A percentile compares a stretch with the other conserved stretches of the same genome.
Evolutionary conservation across 1,140 invertebrate species (phyloP).

Genomic region (Pogonomyrmex californicus): DNA sequence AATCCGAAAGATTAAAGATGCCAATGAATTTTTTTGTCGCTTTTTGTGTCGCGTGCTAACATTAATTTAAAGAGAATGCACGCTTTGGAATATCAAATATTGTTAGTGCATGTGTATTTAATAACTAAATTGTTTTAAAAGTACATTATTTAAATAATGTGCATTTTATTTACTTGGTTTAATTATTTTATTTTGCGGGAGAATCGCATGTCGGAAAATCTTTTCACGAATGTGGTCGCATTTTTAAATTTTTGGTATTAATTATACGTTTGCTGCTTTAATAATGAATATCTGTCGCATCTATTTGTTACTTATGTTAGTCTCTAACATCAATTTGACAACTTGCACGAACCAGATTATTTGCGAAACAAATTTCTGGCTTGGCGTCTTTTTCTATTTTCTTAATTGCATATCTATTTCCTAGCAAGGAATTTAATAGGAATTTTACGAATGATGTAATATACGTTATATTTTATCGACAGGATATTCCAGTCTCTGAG

Average conservation of each 20-base stretch:
- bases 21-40: constrained; percentile 14
- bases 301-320: background rate
- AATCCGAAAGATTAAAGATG: no score
- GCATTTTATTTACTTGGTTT: background rate
- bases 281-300: background rate
- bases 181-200: background rate
- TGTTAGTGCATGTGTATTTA: background rate
- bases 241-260: background rate
- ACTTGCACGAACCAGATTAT: constrained; percentile 82
- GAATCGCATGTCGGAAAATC: background rate
- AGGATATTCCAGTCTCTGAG: constrained; percentile 92
- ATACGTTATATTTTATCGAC: constrained; percentile 75
- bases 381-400: constrained; percentile 80
- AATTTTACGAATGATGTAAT: background rate
- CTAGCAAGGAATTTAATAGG: constrained; percentile 71
- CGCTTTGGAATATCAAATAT: background rate
- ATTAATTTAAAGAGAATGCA: constrained; percentile 1
- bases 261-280: constrained; percentile 12
- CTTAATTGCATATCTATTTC: constrained; percentile 49
- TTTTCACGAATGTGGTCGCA: background rate
- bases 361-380: constrained; percentile 81
- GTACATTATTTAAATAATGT: background rate
- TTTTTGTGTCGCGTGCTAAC: constrained; percentile 31
- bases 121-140: background rate
- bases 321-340: constrained; percentile 39